phyloP scores from a whole-genome alignment of 1,140 invertebrate genomes.

The Zaprionus camerounensis region DNA sequence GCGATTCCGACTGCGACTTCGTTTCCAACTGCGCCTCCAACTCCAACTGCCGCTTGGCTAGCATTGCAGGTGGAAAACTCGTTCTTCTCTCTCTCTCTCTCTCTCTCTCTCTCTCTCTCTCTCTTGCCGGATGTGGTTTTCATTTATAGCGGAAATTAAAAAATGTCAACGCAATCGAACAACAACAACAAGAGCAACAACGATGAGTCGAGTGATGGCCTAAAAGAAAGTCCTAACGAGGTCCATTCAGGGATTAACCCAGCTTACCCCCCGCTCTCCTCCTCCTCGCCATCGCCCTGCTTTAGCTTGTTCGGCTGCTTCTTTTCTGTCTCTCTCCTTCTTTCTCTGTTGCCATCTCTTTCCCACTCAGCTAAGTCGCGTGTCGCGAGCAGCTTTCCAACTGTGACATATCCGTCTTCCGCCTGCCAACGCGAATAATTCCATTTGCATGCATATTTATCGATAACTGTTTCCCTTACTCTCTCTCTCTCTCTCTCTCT shows the following conservation, averaged over 20 bases:
- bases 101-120: not conserved
- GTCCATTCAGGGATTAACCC: constrained; percentile 23
- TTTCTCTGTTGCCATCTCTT: not conserved
- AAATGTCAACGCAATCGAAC: constrained; percentile 60
- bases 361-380: not conserved
- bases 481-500: not conserved
- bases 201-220: not conserved
- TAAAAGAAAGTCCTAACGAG: constrained; percentile 9
- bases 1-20: not conserved
- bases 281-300: not conserved
- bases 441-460: constrained; percentile 13
- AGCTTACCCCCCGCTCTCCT: not conserved
- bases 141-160: constrained; percentile 81
- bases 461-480: not conserved
- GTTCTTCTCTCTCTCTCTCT: too few species aligned
- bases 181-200: constrained; percentile 36
- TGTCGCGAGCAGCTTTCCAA: constrained; percentile 15
- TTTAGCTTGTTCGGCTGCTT: not conserved
- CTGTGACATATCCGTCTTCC: constrained; percentile 7
- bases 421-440: constrained; percentile 2
- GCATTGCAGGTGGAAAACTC: constrained; percentile 22
- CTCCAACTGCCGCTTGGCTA: not conserved
- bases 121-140: constrained; percentile 61
- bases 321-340: constrained; percentile 2
- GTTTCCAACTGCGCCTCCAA: not conserved